Percentiles rank a stretch among this genome's conserved stretches.
These are phyloP conservation scores for Smutsia gigantea DNA, from an alignment of 2,797 vertebrate genomes.

Conservation along the genomic window DNA sequence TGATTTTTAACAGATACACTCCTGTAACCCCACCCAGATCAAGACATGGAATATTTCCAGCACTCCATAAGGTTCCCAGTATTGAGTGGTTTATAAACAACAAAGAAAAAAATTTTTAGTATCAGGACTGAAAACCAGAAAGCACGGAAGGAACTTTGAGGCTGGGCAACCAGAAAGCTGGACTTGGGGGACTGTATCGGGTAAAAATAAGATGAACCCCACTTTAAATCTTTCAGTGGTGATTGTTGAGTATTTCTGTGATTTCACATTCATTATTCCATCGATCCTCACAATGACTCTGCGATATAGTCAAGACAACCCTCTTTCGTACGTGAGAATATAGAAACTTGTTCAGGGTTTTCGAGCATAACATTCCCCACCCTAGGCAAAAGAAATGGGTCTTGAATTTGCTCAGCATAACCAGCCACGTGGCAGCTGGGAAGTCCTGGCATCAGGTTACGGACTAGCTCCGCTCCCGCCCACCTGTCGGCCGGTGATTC, in stretches of 20 bases:
- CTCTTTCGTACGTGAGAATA: background rate
- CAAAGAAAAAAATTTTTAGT: background rate
- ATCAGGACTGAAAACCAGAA: constrained; percentile 19
- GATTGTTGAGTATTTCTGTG: background rate
- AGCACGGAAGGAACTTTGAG: background rate
- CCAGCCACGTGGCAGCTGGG: constrained; percentile 62
- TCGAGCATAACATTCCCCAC: background rate
- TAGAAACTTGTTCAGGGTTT: background rate
- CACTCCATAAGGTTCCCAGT: background rate
- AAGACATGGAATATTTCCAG: constrained; percentile 44
- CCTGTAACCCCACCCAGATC: background rate
- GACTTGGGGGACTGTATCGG: background rate
- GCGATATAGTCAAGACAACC: background rate
- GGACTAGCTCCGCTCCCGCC: background rate
- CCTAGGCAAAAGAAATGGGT: background rate
- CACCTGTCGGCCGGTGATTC: background rate
- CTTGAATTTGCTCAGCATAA: background rate
- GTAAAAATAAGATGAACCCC: background rate
- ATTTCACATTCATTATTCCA: background rate
- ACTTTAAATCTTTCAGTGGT: background rate
- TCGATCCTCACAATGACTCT: background rate
- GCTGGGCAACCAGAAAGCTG: background rate
- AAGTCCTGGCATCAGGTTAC: constrained; percentile 58
- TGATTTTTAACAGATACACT: constrained; percentile 11
- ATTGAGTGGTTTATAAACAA: constrained; percentile 23